These are phyloP conservation scores for Aphodius granarius DNA, from an alignment of 2,888 invertebrate genomes.

Conservation along the genomic window DNA sequence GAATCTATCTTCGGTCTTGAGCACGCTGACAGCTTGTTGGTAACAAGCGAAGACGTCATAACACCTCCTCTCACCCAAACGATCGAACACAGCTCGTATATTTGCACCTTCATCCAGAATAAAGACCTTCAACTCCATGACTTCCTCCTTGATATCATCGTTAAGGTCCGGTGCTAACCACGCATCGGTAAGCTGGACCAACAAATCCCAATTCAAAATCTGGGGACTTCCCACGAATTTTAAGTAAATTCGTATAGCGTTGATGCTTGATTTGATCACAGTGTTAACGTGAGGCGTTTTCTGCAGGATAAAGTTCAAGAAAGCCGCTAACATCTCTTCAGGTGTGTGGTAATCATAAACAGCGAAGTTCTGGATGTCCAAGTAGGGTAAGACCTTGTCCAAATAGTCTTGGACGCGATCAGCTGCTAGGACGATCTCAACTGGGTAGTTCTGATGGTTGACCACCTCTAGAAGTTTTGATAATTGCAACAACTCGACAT, in stretches of 20 bases:
- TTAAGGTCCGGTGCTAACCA: conserved; percentile 12
- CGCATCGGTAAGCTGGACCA: neutral
- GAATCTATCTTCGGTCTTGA: neutral
- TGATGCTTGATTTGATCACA: conserved; percentile 12
- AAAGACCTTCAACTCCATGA: neutral
- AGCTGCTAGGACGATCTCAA: conserved; percentile 13
- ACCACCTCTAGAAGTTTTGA: conserved; percentile 4
- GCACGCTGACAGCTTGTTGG: neutral
- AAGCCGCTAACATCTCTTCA: conserved; percentile 9
- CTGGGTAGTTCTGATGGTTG: neutral
- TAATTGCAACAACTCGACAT: neutral
- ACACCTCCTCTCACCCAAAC: neutral
- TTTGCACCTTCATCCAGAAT: neutral
- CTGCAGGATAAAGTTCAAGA: conserved; percentile 7
- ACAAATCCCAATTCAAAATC: conserved; percentile 2
- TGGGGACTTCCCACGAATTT: neutral
- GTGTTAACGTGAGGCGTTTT: neutral
- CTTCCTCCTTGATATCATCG: neutral
- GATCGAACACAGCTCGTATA: conserved; percentile 2
- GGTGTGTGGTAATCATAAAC: neutral
- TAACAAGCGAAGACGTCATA: conserved; percentile 5
- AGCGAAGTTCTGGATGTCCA: neutral
- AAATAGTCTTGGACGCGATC: neutral
- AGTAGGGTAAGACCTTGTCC: neutral
- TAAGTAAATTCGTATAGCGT: neutral